Base-by-base conservation (phyloP, 2,888 invertebrate species). In the Ptilodon capucinus region DNA sequence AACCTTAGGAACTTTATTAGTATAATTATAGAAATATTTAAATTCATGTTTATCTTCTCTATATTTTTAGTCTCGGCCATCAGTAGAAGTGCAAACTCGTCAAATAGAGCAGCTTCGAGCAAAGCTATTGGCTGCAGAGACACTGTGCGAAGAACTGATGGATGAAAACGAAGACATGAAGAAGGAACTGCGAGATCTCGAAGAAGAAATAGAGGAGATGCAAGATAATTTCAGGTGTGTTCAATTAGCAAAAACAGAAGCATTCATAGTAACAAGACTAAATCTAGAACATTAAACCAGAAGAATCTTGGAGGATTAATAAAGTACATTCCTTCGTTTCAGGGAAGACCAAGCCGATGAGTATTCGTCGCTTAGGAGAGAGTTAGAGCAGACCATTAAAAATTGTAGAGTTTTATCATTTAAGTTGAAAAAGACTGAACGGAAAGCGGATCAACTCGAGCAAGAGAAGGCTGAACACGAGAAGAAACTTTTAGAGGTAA, bases 131-230 rank as follows among this genome's bases (percentile, higher is more conserved):
- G 97, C 97, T 1, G 97, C 98, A 0, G 99, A 99, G 84, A 95
- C 95, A 8, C 92, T 98, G 19, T 97, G 97, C 77, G 97, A 98
- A 81, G 97, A 97, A 70, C 90, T 98, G 36, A 97, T 97, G 95
- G 98, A 98, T 73, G 98, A 99, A 85, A 99, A 98, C 86, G 97
- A 97, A 74, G 96, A 97, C 61, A 96, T 98, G 90, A 97, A 98
- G 77, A 96, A 96, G 64, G 99, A 99, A 82, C 93, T 99, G 44
- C 92, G 96, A 28, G 98, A 98, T 72, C 92, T 99, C 72, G 98
- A 98, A 77, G 96, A 97, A 58, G 99, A 99, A 90, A 98, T 99
- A 86, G 99, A 99, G 76, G 99, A 99, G 86, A 95, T 99, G 95
- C 99, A 99, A 81, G 99, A 99, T 78, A 97, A 96, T 78, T 98